Evolutionary conservation across 2,888 invertebrate species (phyloP).

Genomic region (Melieria omissa): DNA sequence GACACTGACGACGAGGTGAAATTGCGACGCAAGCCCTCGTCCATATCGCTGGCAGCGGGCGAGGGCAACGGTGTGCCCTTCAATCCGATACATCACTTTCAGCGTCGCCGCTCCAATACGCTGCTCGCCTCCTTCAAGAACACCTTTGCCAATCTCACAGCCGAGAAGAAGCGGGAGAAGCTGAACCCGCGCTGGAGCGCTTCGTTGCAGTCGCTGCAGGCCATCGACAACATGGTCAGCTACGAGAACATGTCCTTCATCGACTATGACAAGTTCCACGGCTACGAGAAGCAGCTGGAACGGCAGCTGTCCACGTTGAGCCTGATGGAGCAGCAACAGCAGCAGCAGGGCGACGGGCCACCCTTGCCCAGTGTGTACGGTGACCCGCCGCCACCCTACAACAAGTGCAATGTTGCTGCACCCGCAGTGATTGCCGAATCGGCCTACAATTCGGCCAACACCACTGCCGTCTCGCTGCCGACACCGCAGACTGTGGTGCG

Average conservation of each 20-base stretch:
- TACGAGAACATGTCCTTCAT: conserved; percentile 71
- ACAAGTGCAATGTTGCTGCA: conserved; percentile 22
- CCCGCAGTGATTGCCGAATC: conserved; percentile 29
- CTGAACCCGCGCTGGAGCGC: conserved; percentile 69
- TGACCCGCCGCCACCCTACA: conserved; percentile 31
- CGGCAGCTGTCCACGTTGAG: conserved; percentile 60
- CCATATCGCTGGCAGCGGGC: conserved; percentile 46
- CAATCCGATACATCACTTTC: conserved; percentile 60
- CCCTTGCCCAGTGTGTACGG: conserved; percentile 9
- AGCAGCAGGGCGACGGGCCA: background rate
- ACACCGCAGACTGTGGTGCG: conserved; percentile 54
- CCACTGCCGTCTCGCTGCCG: conserved; percentile 35
- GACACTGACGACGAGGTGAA: background rate
- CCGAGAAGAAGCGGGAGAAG: conserved; percentile 60
- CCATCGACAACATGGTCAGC: conserved; percentile 70
- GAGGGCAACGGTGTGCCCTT: conserved; percentile 34
- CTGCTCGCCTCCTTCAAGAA: conserved; percentile 60
- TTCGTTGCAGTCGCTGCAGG: conserved; percentile 69
- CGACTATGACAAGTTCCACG: conserved; percentile 70
- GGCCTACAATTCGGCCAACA: conserved; percentile 39
- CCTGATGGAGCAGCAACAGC: conserved; percentile 48
- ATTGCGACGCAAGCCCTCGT: conserved; percentile 49
- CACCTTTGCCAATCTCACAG: conserved; percentile 53
- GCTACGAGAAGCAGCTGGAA: conserved; percentile 65
- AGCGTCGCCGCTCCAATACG: conserved; percentile 60